Percentiles rank a stretch among this genome's conserved stretches.
Conservation (phyloP, 2,113 vertebrate genomes). For the Sinocyclocheilus anophthalmus region DNA sequence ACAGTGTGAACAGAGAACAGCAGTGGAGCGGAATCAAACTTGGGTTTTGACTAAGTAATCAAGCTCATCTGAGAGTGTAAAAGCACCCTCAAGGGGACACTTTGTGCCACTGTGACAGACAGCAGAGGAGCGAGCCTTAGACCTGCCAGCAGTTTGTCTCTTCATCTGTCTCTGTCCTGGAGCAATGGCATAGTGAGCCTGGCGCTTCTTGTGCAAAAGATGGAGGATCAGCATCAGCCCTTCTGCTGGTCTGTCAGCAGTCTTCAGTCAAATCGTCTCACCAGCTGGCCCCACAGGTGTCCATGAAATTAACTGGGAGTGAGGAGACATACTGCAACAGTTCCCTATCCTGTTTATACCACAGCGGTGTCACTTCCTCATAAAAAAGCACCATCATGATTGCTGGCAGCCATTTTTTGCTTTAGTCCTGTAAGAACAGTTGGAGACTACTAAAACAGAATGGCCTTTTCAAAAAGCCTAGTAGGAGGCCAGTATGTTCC, state of each 20-base stretch:
- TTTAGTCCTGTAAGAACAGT: slow-evolving; percentile 40
- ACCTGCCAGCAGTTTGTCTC: slow-evolving; percentile 51
- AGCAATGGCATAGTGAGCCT: slow-evolving; percentile 61
- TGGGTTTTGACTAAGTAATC: slow-evolving; percentile 5
- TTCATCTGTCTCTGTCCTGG: slow-evolving; percentile 65
- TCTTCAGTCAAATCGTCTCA: slow-evolving; percentile 67
- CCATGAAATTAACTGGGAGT: slow-evolving; percentile 67
- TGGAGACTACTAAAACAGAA: slow-evolving; percentile 47
- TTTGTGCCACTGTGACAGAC: neutral
- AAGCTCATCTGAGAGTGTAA: neutral
- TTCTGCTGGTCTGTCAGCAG: slow-evolving; percentile 71
- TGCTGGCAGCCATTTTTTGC: slow-evolving; percentile 61
- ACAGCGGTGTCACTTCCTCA: slow-evolving; percentile 50
- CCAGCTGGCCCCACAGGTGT: slow-evolving; percentile 64
- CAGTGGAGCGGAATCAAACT: neutral
- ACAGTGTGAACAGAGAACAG: neutral
- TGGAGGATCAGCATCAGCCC: slow-evolving; percentile 57
- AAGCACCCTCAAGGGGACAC: slow-evolving; percentile 7
- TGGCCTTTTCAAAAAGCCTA: slow-evolving; percentile 27
- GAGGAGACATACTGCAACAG: slow-evolving; percentile 39
- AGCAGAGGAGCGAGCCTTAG: neutral
- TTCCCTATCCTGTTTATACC: slow-evolving; percentile 54
- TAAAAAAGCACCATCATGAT: slow-evolving; percentile 54
- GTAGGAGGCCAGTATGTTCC: slow-evolving; percentile 17
- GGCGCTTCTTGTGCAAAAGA: slow-evolving; percentile 22